These are phyloP conservation scores for Bombus confusus DNA, from an alignment of 1,140 invertebrate species.

Conservation along the genomic window DNA sequence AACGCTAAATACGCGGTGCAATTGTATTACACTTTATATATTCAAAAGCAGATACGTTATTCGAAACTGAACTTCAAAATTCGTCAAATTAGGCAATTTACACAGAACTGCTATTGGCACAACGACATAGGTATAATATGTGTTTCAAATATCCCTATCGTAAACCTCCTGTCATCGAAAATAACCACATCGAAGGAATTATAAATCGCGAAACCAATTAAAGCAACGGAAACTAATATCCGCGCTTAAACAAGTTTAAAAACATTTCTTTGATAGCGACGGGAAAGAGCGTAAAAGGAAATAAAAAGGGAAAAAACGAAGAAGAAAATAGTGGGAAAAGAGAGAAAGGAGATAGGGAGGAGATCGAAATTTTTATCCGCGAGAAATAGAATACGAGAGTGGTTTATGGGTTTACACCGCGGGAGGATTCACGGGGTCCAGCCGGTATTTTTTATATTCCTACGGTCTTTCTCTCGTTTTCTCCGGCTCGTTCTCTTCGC, in stretches of 20 bases:
- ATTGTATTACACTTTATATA: too few species aligned
- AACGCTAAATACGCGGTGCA: too few species aligned
- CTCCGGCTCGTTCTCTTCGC: neutral
- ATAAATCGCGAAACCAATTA: too few species aligned
- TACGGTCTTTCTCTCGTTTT: conserved; percentile 52
- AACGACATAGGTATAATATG: too few species aligned
- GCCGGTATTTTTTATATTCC: conserved; percentile 58
- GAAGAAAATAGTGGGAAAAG: neutral
- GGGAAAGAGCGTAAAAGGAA: neutral
- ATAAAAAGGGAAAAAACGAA: neutral
- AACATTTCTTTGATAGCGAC: neutral
- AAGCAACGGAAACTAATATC: too few species aligned
- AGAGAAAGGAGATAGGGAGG: neutral
- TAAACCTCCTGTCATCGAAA: too few species aligned
- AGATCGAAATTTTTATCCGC: conserved; percentile 65
- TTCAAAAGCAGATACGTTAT: too few species aligned
- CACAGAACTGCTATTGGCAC: too few species aligned
- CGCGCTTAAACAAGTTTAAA: neutral
- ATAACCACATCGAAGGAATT: too few species aligned
- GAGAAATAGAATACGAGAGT: conserved; percentile 66
- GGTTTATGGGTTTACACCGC: conserved; percentile 63
- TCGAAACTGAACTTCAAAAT: too few species aligned
- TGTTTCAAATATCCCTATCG: too few species aligned
- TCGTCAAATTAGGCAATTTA: too few species aligned
- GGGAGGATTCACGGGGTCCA: conserved; percentile 57